Evolutionary conservation across 2,113 vertebrate species (phyloP), one percentile per base, ranked within the genome.

Genomic region (Ctenodactylus gundi): DNA sequence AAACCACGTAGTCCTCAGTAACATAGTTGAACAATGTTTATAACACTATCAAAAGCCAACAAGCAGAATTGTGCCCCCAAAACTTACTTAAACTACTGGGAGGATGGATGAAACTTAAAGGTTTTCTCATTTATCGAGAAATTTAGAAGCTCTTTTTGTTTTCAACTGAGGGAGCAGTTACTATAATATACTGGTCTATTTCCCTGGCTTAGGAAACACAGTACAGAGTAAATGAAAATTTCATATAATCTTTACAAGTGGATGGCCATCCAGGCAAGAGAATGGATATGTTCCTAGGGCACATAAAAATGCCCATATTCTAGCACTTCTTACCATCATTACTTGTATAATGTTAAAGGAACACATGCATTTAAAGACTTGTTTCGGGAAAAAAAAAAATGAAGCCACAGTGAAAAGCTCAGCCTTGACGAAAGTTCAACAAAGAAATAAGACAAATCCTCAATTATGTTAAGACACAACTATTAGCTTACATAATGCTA

Each of bases 161-260:
- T 77, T 90, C 41, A 83, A 76, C 20, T 90, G 93, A 65, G 89
- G 46, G 81, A 92, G 91, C 13, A 41, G 11, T 86, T 77, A 46
- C 55, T 72, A 84, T 84, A 64, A 65, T 58, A 55, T 6, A 88
- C 2, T 92, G 36, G 72, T 31, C 85, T 81, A 90, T 64, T 76
- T 86, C 46, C 18, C 11, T 82, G 27, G 20, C 55, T 82, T 70
- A 90, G 75, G 68, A 85, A 86, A 90, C 51, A 68, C 81, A 85
- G 89, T 81, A 82, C 3, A 68, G 51, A 65, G 60, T 90, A 25
- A 36, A 6, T 10, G 14, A 31, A 87, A 31, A 17, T 68, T 51
- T 29, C 25, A 31, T n/a, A 65, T 36, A 84, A 10, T 11, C 44
- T 85, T 89, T 41, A 92, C 46, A 76, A 3, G 53, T 17, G 15